Percentiles rank a stretch among this genome's conserved stretches.
Conservation (phyloP, 1,140 invertebrate species). For the Sycophaga agraensis region DNA sequence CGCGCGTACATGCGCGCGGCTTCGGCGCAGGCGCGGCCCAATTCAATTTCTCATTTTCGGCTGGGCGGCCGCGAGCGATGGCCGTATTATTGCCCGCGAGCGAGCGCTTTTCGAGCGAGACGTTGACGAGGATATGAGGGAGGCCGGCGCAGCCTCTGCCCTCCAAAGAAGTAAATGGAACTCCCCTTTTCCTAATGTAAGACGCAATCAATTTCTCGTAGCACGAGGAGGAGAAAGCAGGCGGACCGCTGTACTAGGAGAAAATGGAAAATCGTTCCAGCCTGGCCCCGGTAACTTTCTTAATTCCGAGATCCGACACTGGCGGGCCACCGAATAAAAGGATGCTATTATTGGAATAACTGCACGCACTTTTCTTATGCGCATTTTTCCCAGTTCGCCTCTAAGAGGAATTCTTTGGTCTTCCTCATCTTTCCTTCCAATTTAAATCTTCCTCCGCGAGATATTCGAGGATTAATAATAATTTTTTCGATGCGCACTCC, state of each 20-base stretch:
- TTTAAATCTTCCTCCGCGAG: too few relatives aligned
- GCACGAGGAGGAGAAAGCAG: conserved; percentile 1
- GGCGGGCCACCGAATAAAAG: neutral
- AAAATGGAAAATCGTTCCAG: conserved; percentile 13
- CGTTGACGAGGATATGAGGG: conserved; percentile 23
- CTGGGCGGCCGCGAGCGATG: neutral
- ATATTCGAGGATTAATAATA: too few relatives aligned
- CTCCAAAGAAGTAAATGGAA: conserved; percentile 23
- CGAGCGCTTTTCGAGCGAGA: neutral
- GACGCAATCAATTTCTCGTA: conserved; percentile 21
- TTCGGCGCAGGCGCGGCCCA: neutral
- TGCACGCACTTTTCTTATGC: neutral
- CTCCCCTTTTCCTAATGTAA: conserved; percentile 13
- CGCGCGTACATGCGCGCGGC: neutral
- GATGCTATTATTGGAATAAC: conserved; percentile 1
- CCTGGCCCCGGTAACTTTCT: conserved; percentile 5
- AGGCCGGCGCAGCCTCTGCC: neutral
- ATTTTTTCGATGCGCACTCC: too few relatives aligned
- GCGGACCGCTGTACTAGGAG: too few relatives aligned
- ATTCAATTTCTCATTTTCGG: conserved; percentile 27
- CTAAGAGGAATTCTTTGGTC: too few relatives aligned
- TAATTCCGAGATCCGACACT: conserved; percentile 7
- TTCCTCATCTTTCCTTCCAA: too few relatives aligned
- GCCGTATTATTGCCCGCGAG: conserved; percentile 11
- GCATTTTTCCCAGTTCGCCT: too few relatives aligned